Percentiles rank a stretch among this genome's conserved stretches.
Evolutionary conservation across 1,140 invertebrate species (phyloP).

Genomic region (Brachionus koreanus): DNA sequence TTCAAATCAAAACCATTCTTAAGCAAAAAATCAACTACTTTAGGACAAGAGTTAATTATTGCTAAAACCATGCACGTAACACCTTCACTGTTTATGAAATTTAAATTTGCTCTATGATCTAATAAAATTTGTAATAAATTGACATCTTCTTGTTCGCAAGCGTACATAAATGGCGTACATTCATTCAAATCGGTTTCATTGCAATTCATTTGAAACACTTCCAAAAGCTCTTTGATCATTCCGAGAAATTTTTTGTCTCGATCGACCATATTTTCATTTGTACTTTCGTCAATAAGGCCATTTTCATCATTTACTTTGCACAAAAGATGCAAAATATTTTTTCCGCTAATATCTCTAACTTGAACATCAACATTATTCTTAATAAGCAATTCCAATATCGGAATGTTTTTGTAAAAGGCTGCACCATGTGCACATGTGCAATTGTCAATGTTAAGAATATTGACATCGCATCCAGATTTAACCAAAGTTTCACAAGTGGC

Average conservation of each 20-base stretch:
- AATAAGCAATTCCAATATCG: conserved; percentile 2
- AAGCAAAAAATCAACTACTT: conserved; percentile 28
- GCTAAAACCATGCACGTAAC: conserved; percentile 32
- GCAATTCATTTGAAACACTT: neutral
- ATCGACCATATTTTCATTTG: neutral
- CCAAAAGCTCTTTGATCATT: neutral
- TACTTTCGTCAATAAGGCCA: neutral
- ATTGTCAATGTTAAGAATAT: neutral
- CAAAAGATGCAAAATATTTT: conserved; percentile 41
- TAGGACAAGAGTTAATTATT: conserved; percentile 10
- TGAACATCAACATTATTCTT: neutral
- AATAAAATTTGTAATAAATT: conserved; percentile 22
- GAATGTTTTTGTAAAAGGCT: conserved; percentile 31
- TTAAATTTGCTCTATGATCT: conserved; percentile 20
- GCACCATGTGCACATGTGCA: conserved; percentile 44
- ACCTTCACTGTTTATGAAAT: neutral
- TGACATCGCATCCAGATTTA: neutral
- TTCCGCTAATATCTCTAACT: neutral
- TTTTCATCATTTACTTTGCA: neutral
- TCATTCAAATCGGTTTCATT: conserved; percentile 5
- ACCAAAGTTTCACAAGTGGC: conserved; percentile 13
- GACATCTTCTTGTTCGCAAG: conserved; percentile 30
- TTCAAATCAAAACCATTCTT: conserved; percentile 17
- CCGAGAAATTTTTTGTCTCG: neutral
- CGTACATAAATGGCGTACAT: conserved; percentile 29